Evolutionary conservation across 2,888 invertebrate genomes (phyloP), one percentile per base, ranked within the genome.

Genomic region (Aelia acuminata): DNA sequence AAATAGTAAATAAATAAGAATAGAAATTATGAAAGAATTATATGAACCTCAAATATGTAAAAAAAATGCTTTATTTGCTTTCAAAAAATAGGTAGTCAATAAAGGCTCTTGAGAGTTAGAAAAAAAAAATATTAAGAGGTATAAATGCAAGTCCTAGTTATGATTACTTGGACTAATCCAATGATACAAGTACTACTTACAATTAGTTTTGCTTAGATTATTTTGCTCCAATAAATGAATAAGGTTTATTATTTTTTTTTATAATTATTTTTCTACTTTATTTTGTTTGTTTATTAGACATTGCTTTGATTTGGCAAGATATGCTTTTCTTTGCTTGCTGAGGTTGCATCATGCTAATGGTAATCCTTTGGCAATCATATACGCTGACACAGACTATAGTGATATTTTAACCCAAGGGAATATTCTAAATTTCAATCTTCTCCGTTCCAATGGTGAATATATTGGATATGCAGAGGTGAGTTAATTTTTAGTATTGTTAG

Each of bases 381-480:
- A 98, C 92, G 94, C 95, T 91, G 96, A 97, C 91, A 94, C 95
- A 0, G 93, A 94, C 90, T 97, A 95, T 92, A 93, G 93, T 88
- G 93, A 95, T 91, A 91, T 92, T 0, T 91, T 91, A 26, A 93
- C 92, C 35, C 98, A 99, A 93, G 99, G 99, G 18, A 96, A 95
- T 63, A 95, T 97, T 89, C 95, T 99, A 10, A 96, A 97, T 90
- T 99, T 99, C 92, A 99, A 98, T 93, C 93, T 99, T 88, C 92
- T 95, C 18, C 94, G 97, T 90, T 93, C 95, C 63, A 95, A 96
- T 93, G 97, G 97, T 43, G 94, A 94, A 75, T 96, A 94, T 92
- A 95, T 98, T 91, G 99, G 99, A 87, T 99, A 96, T 93, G 94
- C 96, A 89, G 98, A 98, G 94, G 97, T 97, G 26, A 85, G 50